Evolutionary conservation across 1,140 invertebrate genomes (phyloP), one percentile per base, ranked within the genome.

Genomic region (Neodiprion virginianus): DNA sequence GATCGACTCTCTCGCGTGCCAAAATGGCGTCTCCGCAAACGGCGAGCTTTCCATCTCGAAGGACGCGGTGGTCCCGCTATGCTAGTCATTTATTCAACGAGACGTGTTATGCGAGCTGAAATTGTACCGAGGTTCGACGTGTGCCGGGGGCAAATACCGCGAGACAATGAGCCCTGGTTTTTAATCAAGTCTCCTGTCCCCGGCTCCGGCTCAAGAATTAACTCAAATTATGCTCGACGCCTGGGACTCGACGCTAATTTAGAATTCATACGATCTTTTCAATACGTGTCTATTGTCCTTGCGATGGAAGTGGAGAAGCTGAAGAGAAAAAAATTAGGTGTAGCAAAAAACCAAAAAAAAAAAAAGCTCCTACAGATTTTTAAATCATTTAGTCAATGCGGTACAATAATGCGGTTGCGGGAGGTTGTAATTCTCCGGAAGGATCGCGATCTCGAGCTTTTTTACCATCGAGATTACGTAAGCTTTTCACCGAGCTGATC

Each of bases 81-180:
- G 28, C 11, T 14, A 61, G 53, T 61, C 53, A 61, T 61, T 61
- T 61, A 61, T 61, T 61, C 11, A 61, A 61, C 4, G 53, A 8
- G 53, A 61, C 53, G n/a, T 17, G n/a, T 61, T 61, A 61, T 61
- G 53, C 53, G 53, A 61, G 53, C 11, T 74, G 78, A 80, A 85
- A 85, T 85, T 86, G 83, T 79, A 79, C 78, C 50, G 83, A 74
- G 82, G 75, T 78, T 76, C 11, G 78, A 74, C 75, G 79, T 80
- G 84, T 80, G 82, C 84, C 83, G 76, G 78, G 78, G 80, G 85
- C 84, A 86, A 86, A 85, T 82, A 83, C 75, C 4, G n/a, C 53
- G 83, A 86, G 85, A 87, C 85, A 86, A 86, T 86, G 85, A 82
- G 79, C 71, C 76, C 72, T 84, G 84, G 81, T 85, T 86, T 87